Evolutionary conservation across 2,113 vertebrate genomes (phyloP).

Genomic region (Saguinus imperator): DNA sequence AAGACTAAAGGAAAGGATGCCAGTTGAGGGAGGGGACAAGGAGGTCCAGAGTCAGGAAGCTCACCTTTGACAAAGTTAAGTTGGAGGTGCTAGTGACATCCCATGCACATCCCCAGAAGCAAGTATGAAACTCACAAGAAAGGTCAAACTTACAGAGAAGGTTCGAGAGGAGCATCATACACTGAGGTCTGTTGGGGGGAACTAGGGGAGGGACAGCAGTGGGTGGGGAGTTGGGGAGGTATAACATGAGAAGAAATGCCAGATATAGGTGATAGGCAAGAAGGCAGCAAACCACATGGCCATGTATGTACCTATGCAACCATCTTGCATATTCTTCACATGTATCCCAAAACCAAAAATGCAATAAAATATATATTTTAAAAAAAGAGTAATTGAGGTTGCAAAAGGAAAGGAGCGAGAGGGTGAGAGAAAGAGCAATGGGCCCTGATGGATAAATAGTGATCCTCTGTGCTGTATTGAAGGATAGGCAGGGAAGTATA

Average conservation of each 20-base stretch:
- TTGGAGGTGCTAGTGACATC: not conserved
- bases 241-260: too few relatives aligned
- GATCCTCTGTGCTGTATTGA: not conserved
- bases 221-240: too few relatives aligned
- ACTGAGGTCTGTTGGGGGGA: too few relatives aligned
- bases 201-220: too few relatives aligned
- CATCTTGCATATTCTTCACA: too few relatives aligned
- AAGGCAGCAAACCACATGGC: too few relatives aligned
- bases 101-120: not conserved
- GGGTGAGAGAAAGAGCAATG: not conserved
- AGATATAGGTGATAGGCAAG: too few relatives aligned
- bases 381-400: not conserved
- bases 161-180: not conserved
- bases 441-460: not conserved
- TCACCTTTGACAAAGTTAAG: not conserved
- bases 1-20: conserved; percentile 3
- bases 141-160: not conserved
- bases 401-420: not conserved
- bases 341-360: too few relatives aligned
- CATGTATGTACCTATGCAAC: too few relatives aligned
- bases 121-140: not conserved
- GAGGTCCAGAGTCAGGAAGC: not conserved
- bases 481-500: not conserved
- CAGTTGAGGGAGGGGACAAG: not conserved
- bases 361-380: too few relatives aligned